Conservation (phyloP, 2,888 invertebrate genomes). For the Eremobia ochroleuca region DNA sequence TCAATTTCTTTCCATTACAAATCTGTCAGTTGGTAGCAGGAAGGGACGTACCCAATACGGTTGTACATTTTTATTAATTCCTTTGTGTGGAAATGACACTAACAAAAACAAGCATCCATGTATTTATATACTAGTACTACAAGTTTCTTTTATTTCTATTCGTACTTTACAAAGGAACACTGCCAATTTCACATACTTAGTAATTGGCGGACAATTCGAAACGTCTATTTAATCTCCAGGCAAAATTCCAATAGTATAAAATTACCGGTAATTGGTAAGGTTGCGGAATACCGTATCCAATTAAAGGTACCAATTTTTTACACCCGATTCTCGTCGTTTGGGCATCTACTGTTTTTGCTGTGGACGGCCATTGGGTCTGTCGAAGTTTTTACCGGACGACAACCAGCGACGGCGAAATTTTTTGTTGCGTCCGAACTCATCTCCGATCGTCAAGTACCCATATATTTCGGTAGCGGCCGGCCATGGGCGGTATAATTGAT, state of each 20-base stretch:
- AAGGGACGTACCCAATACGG: constrained; percentile 25
- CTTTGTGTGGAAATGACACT: constrained; percentile 44
- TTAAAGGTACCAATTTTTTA: constrained; percentile 79
- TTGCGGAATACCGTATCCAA: constrained; percentile 86
- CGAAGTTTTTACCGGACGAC: constrained; percentile 84
- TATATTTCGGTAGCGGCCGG: constrained; percentile 84
- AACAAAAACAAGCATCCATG: constrained; percentile 6
- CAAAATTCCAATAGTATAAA: constrained; percentile 61
- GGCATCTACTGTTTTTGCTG: constrained; percentile 84
- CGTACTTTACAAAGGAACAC: constrained; percentile 21
- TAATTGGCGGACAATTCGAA: constrained; percentile 55
- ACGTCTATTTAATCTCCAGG: constrained; percentile 52
- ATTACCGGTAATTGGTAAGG: constrained; percentile 66
- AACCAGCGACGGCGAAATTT: constrained; percentile 80
- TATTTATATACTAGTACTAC: too few relatives aligned
- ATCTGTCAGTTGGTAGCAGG: constrained; percentile 43
- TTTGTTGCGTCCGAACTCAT: constrained; percentile 86
- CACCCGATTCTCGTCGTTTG: constrained; percentile 76
- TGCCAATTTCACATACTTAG: constrained; percentile 37
- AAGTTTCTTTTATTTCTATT: constrained; percentile 12
- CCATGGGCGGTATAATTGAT: constrained; percentile 86
- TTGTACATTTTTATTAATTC: constrained; percentile 47
- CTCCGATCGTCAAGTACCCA: constrained; percentile 84
- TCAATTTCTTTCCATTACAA: constrained; percentile 58
- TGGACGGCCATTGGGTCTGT: constrained; percentile 79